Conservation (phyloP, 2,888 invertebrate genomes). For the Clistopyga incitator region DNA sequence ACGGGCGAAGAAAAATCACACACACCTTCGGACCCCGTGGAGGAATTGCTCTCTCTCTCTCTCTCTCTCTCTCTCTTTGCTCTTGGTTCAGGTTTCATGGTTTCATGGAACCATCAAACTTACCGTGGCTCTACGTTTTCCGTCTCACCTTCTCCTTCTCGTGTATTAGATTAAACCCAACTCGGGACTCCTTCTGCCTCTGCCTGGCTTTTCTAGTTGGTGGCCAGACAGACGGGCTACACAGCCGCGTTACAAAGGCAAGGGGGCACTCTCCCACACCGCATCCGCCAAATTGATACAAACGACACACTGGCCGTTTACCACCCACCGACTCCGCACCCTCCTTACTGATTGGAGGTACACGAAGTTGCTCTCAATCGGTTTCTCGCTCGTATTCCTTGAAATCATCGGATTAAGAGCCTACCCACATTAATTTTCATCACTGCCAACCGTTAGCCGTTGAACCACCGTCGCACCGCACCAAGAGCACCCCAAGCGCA, state of each 20-base stretch:
- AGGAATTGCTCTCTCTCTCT: conserved; percentile 62
- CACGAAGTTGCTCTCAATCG: conserved; percentile 67
- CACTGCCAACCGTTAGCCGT: conserved; percentile 46
- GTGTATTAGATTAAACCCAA: conserved; percentile 79
- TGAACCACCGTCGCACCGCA: conserved; percentile 13
- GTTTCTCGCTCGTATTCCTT: conserved; percentile 56
- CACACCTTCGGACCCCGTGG: conserved; percentile 42
- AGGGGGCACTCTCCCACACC: conserved; percentile 60
- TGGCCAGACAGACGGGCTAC: conserved; percentile 33
- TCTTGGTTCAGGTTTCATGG: conserved; percentile 26
- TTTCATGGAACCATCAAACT: conserved; percentile 41
- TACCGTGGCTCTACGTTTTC: neutral
- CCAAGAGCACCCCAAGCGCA: neutral
- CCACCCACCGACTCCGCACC: conserved; percentile 54
- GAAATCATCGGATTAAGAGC: conserved; percentile 67
- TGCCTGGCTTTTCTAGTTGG: neutral
- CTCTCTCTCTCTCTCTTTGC: conserved; percentile 54
- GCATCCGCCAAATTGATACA: conserved; percentile 77
- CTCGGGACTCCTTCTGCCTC: conserved; percentile 5
- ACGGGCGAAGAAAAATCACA: conserved; percentile 68
- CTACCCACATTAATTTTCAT: conserved; percentile 64
- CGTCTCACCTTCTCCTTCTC: conserved; percentile 48
- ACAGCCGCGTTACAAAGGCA: conserved; percentile 66
- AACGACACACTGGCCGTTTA: conserved; percentile 76
- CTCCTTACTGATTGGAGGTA: conserved; percentile 66